Base-by-base conservation (phyloP, 2,888 invertebrate species). In the Tipula helvola region DNA sequence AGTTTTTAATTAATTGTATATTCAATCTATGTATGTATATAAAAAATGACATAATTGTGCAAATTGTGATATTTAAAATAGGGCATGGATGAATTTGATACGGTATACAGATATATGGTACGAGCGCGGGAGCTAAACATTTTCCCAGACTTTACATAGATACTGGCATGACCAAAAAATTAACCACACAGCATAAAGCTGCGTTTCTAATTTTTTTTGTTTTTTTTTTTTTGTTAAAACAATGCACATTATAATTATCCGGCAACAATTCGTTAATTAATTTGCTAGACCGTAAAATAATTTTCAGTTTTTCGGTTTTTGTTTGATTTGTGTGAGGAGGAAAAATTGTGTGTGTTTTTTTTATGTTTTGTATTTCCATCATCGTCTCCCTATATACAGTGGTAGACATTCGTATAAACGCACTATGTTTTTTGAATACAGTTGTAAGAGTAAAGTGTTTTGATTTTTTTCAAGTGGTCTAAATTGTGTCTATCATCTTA, bases 201-300 rank as follows among this genome's bases (percentile, higher is more conserved):
- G 71, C 1, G 71, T 57, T 57, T 52, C 28, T 28, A 39, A 39
- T 39, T 57, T 16, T 16, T 16, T 39, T 7, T 7, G 5, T 5
- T 39, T 39, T 39, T 39, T 39, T 39, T 16, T 52, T 52, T 52
- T 52, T 52, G 1, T 28, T 18, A 57, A 57, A 71, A 71, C 71
- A 71, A 71, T 71, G 71, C 18, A 71, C 71, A 71, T 71, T 71
- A 28, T 28, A 52, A 71, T 71, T 28, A 71, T 71, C 8, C 28
- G 28, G 8, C 71, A 71, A 71, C 71, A 28, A 71, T 28, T 84
- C 84, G 84, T 84, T 84, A 84, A 84, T 84, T 84, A 84, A 84
- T 84, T 84, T 84, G 84, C 84, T 84, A 84, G 84, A 84, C 84
- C 84, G 84, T 84, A 84, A 84, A 84, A 10, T 84, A 84, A 84